Conservation (phyloP, 1,140 invertebrate species). For the Pseudomyrmex cubaensis region DNA sequence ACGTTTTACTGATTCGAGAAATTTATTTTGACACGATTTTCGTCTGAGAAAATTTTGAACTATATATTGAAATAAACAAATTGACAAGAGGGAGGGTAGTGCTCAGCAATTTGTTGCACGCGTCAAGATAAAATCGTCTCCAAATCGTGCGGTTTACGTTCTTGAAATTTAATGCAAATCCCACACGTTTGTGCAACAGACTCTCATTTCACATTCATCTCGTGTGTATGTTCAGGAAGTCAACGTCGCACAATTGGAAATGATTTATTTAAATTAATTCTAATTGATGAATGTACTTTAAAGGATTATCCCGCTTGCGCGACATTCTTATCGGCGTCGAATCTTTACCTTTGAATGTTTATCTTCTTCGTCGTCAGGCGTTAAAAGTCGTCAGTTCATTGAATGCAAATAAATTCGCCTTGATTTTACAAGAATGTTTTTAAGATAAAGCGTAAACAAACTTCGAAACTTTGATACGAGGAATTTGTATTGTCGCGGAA, state of each 20-base stretch:
- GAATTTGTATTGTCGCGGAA: no score
- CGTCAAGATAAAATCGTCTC: slow-evolving; percentile 4
- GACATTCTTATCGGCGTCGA: neutral
- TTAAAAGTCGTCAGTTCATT: no score
- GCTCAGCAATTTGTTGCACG: neutral
- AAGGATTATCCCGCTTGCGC: slow-evolving; percentile 12
- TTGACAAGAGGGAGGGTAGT: neutral
- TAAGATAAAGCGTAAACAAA: no score
- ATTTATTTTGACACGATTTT: no score
- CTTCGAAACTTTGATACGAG: no score
- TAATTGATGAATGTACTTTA: slow-evolving; percentile 20
- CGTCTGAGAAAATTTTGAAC: no score
- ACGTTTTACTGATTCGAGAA: no score
- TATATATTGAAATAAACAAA: no score
- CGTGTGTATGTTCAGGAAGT: slow-evolving; percentile 10
- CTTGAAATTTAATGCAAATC: slow-evolving; percentile 54
- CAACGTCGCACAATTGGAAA: slow-evolving; percentile 26
- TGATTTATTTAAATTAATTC: slow-evolving; percentile 60
- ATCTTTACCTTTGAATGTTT: no score
- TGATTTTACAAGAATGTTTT: no score
- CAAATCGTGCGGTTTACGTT: neutral
- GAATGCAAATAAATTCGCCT: no score
- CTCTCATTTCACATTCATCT: slow-evolving; percentile 42
- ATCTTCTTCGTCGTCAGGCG: no score
- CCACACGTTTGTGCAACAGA: slow-evolving; percentile 12